phyloP scores from a whole-genome alignment of 1,140 invertebrate species.

The Argopecten irradians region DNA sequence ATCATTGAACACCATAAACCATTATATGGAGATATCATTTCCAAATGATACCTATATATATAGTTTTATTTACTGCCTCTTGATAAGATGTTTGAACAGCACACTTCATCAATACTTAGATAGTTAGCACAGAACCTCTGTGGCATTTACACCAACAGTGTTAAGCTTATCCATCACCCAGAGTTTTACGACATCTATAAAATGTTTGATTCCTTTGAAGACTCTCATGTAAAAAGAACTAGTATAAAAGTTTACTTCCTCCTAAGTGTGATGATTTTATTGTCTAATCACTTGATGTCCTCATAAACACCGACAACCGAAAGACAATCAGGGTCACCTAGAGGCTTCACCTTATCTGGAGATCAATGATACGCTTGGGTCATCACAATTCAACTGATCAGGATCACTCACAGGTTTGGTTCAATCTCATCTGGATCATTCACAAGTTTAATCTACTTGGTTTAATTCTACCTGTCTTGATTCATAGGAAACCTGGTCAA shows the following conservation, averaged over 20 bases:
- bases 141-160: not conserved
- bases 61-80: not conserved
- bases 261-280: not conserved
- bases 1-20: too few species aligned
- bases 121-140: not conserved
- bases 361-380: not conserved
- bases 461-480: too few species aligned
- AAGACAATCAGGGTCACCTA: slow-evolving; percentile 1
- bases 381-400: not conserved
- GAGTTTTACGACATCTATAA: slow-evolving; percentile 1
- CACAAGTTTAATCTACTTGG: too few species aligned
- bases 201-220: slow-evolving; percentile 18
- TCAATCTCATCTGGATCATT: too few species aligned
- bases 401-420: not conserved
- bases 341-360: not conserved
- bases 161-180: slow-evolving; percentile 1
- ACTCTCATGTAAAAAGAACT: not conserved
- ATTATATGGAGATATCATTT: not conserved
- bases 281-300: not conserved
- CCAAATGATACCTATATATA: not conserved
- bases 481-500: too few species aligned
- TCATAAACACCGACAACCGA: not conserved
- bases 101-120: not conserved
- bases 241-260: not conserved
- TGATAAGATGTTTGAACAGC: not conserved